Percentiles rank a stretch among this genome's conserved stretches.
phyloP scores from a whole-genome alignment of 2,797 vertebrate species.

The Brachyalestes nurse region DNA sequence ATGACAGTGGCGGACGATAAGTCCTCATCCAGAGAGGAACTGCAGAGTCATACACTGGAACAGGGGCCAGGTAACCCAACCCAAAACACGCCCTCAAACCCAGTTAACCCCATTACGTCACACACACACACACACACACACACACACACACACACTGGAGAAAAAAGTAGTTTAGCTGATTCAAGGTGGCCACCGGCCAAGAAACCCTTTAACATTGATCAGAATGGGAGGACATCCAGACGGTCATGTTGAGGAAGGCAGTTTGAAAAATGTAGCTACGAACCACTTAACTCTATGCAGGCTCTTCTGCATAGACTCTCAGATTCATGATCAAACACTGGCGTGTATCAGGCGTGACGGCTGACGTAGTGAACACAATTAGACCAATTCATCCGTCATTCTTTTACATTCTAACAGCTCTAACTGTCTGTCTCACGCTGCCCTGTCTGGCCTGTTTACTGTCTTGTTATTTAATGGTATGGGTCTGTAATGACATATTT shows the following conservation, averaged over 20 bases:
- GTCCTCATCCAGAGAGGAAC: constrained; percentile 34
- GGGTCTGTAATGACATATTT: no score
- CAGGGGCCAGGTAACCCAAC: constrained; percentile 61
- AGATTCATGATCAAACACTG: background rate
- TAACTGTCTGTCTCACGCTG: no score
- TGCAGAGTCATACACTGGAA: constrained; percentile 60
- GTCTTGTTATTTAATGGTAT: no score
- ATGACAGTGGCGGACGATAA: background rate
- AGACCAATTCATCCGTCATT: no score
- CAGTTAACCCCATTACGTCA: constrained; percentile 70
- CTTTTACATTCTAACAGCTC: no score
- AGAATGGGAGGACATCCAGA: constrained; percentile 48
- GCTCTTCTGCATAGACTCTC: background rate
- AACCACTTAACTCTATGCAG: background rate
- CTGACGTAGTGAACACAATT: no score
- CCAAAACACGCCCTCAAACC: constrained; percentile 69
- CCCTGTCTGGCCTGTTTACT: no score
- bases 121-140: no score
- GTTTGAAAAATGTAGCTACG: background rate
- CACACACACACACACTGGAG: no score
- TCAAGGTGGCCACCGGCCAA: constrained; percentile 70
- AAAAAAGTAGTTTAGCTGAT: constrained; percentile 64
- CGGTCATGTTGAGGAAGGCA: background rate
- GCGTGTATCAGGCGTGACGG: no score
- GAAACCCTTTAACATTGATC: constrained; percentile 67